Evolutionary conservation across 1,140 invertebrate species (phyloP), one percentile per base, ranked within the genome.

Genomic region (Cydia amplana): DNA sequence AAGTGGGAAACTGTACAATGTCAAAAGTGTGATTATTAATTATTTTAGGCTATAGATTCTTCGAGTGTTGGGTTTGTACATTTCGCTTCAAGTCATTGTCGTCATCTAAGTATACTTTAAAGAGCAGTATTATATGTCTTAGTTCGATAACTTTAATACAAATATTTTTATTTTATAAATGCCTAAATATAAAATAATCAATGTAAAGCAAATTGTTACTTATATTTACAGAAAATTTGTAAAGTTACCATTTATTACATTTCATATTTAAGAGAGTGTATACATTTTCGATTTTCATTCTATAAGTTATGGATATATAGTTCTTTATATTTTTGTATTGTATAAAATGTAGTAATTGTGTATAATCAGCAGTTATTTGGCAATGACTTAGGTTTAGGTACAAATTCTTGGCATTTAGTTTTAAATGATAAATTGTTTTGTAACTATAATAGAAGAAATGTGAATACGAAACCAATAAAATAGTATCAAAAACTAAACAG

Each of bases 391-490:
- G 86, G 83, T 80, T 87, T 86, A 87, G 81, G 86, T 91, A 88
- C 85, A 89, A 89, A 85, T 87, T 88, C 82, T 70, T 79, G 83
- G 83, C 85, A 78, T 78, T 85, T 89, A 87, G 86, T 85, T 89
- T 87, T 86, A 86, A 89, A 87, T 70, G 74, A 75, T 73, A 85
- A 83, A 87, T 88, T 89, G 86, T 92, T 91, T 92, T 92, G 83
- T 91, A 91, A 91, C 85, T 90, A 89, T 87, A 86, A 91, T 89
- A 91, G 86, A 77, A 87, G 79, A 90, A 84, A 83, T 92, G 88
- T 90, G 89, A 91, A 91, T 92, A 91, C 81, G 85, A 90, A 91
- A 91, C 83, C 89, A 89, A 91, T 91, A 90, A 91, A 92, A 88
- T 90, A 91, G 86, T 84, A 89, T 40, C 28, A 73, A 23, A 73